Conservation (phyloP, 2,888 invertebrate species). For the Octodonta nipae region DNA sequence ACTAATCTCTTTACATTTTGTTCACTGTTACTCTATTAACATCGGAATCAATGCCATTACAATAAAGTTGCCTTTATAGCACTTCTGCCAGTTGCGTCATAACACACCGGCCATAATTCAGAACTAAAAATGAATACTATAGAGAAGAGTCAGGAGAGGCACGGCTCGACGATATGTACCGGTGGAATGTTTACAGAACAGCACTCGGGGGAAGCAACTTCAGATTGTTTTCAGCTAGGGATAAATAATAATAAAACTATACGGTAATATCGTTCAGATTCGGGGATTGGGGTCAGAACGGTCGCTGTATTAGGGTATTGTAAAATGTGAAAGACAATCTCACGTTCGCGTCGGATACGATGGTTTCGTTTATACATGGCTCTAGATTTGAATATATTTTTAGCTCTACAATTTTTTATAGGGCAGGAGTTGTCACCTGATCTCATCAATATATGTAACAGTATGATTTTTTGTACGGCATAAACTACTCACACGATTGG, state of each 20-base stretch:
- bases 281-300: too few relatives aligned
- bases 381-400: too few relatives aligned
- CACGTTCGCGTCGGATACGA: too few relatives aligned
- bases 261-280: constrained; percentile 6
- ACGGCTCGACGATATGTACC: not conserved
- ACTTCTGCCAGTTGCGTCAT: constrained; percentile 8
- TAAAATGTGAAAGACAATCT: too few relatives aligned
- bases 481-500: too few relatives aligned
- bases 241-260: constrained; percentile 16
- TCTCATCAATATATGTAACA: too few relatives aligned
- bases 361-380: too few relatives aligned
- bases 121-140: constrained; percentile 8
- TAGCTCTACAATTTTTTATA: too few relatives aligned
- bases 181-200: constrained; percentile 7
- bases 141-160: constrained; percentile 1
- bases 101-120: constrained; percentile 8
- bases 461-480: too few relatives aligned
- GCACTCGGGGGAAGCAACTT: constrained; percentile 13
- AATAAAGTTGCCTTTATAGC: constrained; percentile 7
- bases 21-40: constrained; percentile 3
- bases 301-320: too few relatives aligned
- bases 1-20: too few relatives aligned
- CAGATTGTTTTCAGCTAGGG: constrained; percentile 17
- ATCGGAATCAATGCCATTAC: constrained; percentile 8
- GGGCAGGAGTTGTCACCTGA: too few relatives aligned